These are phyloP conservation scores for Cyclopterus lumpus DNA, from an alignment of 2,797 vertebrate genomes.

Conservation along the genomic window DNA sequence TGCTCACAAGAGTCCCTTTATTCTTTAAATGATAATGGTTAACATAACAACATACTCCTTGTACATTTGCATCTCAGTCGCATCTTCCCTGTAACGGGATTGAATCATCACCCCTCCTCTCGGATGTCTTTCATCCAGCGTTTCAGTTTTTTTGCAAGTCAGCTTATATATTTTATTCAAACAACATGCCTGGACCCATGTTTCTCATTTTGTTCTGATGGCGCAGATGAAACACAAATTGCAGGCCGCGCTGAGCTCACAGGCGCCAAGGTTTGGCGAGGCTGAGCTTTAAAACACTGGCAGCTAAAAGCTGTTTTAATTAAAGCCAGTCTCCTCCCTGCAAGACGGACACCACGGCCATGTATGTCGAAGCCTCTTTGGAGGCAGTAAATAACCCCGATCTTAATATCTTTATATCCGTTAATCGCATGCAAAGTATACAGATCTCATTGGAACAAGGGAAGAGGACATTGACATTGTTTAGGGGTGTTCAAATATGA, in stretches of 20 bases:
- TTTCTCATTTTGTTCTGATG: constrained; percentile 66
- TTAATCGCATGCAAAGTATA: constrained; percentile 13
- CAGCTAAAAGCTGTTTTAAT: constrained; percentile 75
- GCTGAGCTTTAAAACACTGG: constrained; percentile 70
- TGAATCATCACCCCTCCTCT: constrained; percentile 36
- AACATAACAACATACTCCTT: not conserved
- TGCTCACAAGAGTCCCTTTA: not conserved
- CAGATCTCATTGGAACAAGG: not conserved
- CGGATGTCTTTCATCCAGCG: constrained; percentile 19
- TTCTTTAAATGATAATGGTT: not conserved
- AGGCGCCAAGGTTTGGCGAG: constrained; percentile 71
- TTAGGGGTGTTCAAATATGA: constrained; percentile 1
- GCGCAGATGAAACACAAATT: constrained; percentile 77
- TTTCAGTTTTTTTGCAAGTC: constrained; percentile 15
- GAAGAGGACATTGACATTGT: not conserved
- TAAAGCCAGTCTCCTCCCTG: constrained; percentile 62
- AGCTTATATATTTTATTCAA: constrained; percentile 57
- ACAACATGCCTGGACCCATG: constrained; percentile 57
- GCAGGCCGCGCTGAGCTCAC: constrained; percentile 68
- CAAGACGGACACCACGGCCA: constrained; percentile 44
- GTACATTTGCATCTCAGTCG: not conserved
- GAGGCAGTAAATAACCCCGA: constrained; percentile 36
- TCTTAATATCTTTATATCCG: constrained; percentile 35
- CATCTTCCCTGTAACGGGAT: constrained; percentile 17
- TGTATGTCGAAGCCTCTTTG: constrained; percentile 43